These are phyloP conservation scores for Listrodromus nycthemerus DNA, from an alignment of 2,888 invertebrate genomes.

Conservation along the genomic window DNA sequence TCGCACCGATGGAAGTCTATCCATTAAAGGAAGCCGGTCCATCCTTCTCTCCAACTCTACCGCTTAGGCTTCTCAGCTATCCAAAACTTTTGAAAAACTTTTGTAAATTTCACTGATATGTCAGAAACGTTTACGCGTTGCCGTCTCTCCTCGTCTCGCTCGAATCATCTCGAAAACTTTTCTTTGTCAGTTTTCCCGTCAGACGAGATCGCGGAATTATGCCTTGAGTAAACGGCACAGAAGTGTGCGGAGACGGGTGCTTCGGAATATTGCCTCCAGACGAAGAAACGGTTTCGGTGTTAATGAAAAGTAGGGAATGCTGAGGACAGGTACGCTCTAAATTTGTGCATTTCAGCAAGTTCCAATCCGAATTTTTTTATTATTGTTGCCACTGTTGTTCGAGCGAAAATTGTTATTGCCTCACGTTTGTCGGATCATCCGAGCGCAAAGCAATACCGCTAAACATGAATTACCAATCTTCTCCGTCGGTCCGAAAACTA, in stretches of 20 bases:
- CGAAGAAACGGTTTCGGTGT: too few relatives aligned
- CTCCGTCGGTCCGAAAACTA: conserved; percentile 32
- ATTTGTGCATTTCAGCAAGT: too few relatives aligned
- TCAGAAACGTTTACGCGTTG: conserved; percentile 48
- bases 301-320: too few relatives aligned
- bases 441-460: not conserved
- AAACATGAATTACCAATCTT: conserved; percentile 41
- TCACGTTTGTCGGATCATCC: not conserved
- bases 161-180: conserved; percentile 43
- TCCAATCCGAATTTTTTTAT: not conserved
- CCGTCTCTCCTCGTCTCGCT: conserved; percentile 20
- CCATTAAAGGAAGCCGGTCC: conserved; percentile 14
- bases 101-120: conserved; percentile 57
- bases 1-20: conserved; percentile 12
- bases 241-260: not conserved
- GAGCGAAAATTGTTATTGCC: not conserved
- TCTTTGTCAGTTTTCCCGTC: conserved; percentile 7
- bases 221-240: not conserved
- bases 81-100: conserved; percentile 46
- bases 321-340: too few relatives aligned
- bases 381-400: not conserved
- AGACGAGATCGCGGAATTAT: conserved; percentile 22
- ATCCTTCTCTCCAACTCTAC: not conserved
- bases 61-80: not conserved
- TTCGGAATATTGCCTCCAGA: not conserved